These are phyloP conservation scores for Danio kyathit DNA, from an alignment of 2,797 vertebrate species.

Conservation along the genomic window DNA sequence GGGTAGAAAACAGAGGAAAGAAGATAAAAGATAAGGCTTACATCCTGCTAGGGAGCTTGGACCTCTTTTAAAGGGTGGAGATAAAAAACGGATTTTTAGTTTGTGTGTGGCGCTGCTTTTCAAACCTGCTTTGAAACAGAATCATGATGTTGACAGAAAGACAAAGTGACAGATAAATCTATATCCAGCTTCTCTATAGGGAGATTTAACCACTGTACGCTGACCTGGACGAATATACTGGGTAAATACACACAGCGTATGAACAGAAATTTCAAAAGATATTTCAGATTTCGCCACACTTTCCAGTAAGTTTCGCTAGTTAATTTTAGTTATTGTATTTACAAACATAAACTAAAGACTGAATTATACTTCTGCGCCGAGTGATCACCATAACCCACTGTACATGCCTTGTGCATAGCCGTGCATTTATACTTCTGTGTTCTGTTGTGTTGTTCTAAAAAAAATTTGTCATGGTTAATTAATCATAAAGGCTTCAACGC, in stretches of 20 bases:
- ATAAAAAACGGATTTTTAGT: conserved; percentile 25
- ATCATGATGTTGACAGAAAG: conserved; percentile 28
- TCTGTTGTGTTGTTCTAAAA: too few species aligned
- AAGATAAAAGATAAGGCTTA: conserved; percentile 28
- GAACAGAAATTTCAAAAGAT: background rate
- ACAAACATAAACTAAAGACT: too few species aligned
- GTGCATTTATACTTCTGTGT: too few species aligned
- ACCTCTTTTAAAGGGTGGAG: conserved; percentile 19
- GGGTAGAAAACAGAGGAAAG: conserved; percentile 39
- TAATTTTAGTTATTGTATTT: too few species aligned
- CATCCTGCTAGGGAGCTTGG: conserved; percentile 32
- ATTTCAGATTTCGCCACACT: too few species aligned
- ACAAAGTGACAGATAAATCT: background rate
- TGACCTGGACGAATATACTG: background rate
- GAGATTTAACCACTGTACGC: conserved; percentile 5
- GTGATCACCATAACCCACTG: too few species aligned
- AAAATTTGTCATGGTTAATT: too few species aligned
- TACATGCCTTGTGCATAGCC: too few species aligned
- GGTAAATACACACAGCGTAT: conserved; percentile 7
- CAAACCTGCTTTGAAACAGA: conserved; percentile 16
- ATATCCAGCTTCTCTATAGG: background rate
- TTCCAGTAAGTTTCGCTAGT: too few species aligned
- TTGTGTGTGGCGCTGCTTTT: conserved; percentile 16
- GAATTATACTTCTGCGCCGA: too few species aligned
- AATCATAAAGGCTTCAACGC: too few species aligned